phyloP scores from a whole-genome alignment of 2,113 vertebrate species.

The Gyps fulvus region DNA sequence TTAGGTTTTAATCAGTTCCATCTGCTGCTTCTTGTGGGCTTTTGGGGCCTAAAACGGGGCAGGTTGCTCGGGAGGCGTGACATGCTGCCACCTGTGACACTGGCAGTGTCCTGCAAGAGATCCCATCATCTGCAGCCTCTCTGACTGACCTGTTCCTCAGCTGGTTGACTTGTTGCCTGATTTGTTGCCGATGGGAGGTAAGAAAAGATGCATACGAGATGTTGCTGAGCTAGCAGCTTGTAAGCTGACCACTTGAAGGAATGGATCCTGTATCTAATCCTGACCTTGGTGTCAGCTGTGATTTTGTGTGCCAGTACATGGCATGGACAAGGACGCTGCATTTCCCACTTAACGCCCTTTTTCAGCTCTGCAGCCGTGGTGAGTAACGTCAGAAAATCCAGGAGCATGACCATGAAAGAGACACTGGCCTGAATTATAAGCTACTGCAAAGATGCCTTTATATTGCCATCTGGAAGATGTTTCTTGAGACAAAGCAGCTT shows the following conservation, averaged over 20 bases:
- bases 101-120: not conserved
- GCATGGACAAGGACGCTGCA: not conserved
- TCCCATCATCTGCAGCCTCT: not conserved
- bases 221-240: not conserved
- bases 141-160: not conserved
- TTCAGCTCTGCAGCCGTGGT: not conserved
- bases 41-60: not conserved
- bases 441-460: slow-evolving; percentile 39
- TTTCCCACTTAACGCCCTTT: not conserved
- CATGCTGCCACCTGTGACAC: not conserved
- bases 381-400: not conserved
- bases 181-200: not conserved
- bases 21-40: not conserved
- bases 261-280: not conserved
- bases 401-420: not conserved
- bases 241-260: not conserved
- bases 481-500: slow-evolving; percentile 37
- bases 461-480: slow-evolving; percentile 5
- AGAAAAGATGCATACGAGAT: not conserved
- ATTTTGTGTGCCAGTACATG: not conserved
- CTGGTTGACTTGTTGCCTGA: not conserved
- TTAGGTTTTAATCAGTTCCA: not conserved
- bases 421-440: not conserved
- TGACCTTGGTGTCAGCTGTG: not conserved
- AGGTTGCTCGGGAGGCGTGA: not conserved